phyloP scores from a whole-genome alignment of 2,888 invertebrate genomes.

The Dynastes hyllus region DNA sequence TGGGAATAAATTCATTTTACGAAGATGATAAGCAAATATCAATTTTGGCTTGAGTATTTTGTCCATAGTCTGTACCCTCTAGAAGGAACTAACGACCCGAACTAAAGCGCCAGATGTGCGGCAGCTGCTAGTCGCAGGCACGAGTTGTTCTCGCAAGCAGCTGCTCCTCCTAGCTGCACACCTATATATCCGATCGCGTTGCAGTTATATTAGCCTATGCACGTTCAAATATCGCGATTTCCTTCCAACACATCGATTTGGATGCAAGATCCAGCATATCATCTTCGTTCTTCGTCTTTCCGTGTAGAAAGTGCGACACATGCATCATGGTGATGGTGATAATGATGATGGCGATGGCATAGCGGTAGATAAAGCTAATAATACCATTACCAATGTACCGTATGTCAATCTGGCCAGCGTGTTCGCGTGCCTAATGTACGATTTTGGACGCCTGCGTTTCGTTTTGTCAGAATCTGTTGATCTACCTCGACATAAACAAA shows the following conservation, averaged over 20 bases:
- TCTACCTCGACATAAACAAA: not conserved
- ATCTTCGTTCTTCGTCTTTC: not conserved
- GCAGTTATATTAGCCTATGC: conserved; percentile 2
- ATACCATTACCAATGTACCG: conserved; percentile 35
- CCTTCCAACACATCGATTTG: conserved; percentile 11
- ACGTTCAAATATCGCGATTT: not conserved
- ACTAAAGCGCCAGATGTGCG: conserved; percentile 49
- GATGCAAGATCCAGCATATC: conserved; percentile 31
- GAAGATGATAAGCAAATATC: too few relatives aligned
- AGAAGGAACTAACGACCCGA: conserved; percentile 6
- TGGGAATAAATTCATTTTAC: too few relatives aligned
- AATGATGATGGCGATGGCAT: not conserved
- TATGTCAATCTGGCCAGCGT: conserved; percentile 25
- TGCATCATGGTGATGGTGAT: conserved; percentile 20
- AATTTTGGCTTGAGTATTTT: too few relatives aligned
- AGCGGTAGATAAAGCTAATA: conserved; percentile 42
- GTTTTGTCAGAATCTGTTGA: not conserved
- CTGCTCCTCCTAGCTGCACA: conserved; percentile 35
- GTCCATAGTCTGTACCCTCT: not conserved
- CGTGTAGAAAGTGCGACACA: not conserved
- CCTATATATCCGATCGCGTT: conserved; percentile 25
- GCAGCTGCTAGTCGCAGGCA: conserved; percentile 50
- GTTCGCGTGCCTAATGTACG: not conserved
- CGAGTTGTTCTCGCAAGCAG: conserved; percentile 47
- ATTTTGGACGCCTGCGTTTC: not conserved